These are phyloP conservation scores for Mellivora capensis DNA, from an alignment of 2,113 vertebrate species.

Conservation along the genomic window DNA sequence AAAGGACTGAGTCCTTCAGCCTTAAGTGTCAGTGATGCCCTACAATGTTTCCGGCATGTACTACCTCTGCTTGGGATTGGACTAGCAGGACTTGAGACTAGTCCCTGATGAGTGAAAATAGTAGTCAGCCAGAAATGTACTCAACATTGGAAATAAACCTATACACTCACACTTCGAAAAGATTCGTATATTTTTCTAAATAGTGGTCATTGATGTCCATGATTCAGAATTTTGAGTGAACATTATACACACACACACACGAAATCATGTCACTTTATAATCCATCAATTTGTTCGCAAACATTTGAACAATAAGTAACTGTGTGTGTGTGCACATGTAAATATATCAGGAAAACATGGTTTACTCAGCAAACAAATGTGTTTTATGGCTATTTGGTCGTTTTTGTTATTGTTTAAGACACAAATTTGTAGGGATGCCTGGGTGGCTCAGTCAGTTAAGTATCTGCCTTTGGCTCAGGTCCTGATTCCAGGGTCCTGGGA, in stretches of 20 bases:
- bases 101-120: not conserved
- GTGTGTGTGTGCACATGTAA: not conserved
- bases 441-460: too few species aligned
- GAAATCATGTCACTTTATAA: slow-evolving; percentile 16
- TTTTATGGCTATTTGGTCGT: not conserved
- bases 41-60: not conserved
- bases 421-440: not conserved
- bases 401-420: not conserved
- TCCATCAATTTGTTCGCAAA: not conserved
- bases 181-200: not conserved
- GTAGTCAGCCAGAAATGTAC: not conserved
- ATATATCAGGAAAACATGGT: not conserved
- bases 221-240: not conserved
- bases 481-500: too few species aligned
- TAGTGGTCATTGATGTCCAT: not conserved
- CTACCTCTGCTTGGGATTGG: not conserved
- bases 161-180: not conserved
- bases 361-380: not conserved
- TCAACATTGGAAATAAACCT: not conserved
- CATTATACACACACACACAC: not conserved
- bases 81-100: not conserved
- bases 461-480: too few species aligned
- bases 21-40: not conserved
- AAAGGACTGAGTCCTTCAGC: not conserved
- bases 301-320: not conserved